Conservation (phyloP, 2,888 invertebrate species). For the Heterodera filipjevi region DNA sequence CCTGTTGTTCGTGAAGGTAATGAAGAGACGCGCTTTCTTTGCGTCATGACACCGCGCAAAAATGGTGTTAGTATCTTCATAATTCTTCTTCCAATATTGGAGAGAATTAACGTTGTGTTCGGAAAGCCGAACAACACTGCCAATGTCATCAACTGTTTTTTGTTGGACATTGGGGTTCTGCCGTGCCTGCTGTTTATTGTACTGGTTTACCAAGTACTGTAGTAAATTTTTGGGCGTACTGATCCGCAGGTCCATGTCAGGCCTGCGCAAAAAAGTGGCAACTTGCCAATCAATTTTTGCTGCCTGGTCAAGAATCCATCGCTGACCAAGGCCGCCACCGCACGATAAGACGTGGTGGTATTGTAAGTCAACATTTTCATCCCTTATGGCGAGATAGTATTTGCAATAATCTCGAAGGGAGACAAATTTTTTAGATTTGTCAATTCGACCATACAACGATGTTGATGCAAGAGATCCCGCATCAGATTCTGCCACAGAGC, state of each 20-base stretch:
- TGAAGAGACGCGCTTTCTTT: no score
- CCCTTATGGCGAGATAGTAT: constrained; percentile 9
- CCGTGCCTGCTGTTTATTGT: background rate
- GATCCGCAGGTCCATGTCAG: constrained; percentile 9
- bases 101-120: no score
- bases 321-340: constrained; percentile 16
- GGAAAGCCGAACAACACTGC: background rate
- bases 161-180: background rate
- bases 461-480: background rate
- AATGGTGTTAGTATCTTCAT: no score
- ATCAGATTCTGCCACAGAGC: background rate
- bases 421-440: background rate
- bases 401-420: constrained; percentile 15
- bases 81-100: no score
- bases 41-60: no score
- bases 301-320: background rate
- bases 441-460: background rate
- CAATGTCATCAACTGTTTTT: background rate
- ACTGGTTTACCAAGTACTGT: background rate
- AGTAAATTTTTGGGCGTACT: background rate
- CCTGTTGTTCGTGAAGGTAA: no score
- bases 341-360: background rate
- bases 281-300: constrained; percentile 7
- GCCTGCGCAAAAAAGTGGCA: constrained; percentile 17
- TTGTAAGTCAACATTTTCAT: background rate